A percentile compares a stretch with the other conserved stretches of the same genome.
Conservation (phyloP, 2,888 invertebrate species). For the Pheosia tremula region DNA sequence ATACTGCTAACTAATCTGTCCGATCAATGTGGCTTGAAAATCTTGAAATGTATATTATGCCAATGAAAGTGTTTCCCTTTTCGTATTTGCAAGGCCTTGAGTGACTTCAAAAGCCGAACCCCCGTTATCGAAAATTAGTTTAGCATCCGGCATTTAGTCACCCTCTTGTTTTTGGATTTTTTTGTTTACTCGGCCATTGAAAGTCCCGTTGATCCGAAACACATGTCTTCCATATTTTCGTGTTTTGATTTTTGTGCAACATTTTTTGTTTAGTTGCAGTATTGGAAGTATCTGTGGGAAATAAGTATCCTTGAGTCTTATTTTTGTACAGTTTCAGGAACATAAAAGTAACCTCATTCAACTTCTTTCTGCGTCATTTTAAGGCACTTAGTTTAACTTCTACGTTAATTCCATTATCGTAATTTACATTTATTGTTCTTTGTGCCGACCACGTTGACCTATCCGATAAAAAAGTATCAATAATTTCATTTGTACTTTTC, state of each 20-base stretch:
- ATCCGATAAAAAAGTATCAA: conserved; percentile 62
- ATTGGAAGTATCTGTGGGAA: no score
- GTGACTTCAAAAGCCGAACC: conserved; percentile 43
- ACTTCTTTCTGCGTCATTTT: neutral
- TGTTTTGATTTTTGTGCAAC: conserved; percentile 16
- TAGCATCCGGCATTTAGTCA: conserved; percentile 53
- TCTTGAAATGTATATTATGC: no score
- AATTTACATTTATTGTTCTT: conserved; percentile 31
- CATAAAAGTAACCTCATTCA: neutral
- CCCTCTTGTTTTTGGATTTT: conserved; percentile 48
- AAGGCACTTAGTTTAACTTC: neutral
- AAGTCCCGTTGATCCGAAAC: conserved; percentile 38
- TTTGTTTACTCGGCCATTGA: conserved; percentile 47
- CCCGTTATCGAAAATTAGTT: conserved; percentile 58
- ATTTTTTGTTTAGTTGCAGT: neutral
- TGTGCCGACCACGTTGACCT: conserved; percentile 61
- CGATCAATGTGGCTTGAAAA: no score
- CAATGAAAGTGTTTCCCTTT: neutral
- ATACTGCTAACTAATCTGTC: no score
- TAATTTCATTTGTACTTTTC: conserved; percentile 68
- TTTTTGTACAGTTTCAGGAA: no score
- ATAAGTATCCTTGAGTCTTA: no score
- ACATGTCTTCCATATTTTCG: conserved; percentile 27
- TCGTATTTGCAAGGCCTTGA: conserved; percentile 12
- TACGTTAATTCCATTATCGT: conserved; percentile 21